Percentiles rank a stretch among this genome's conserved stretches.
These are phyloP conservation scores for Styela clava DNA, from an alignment of 23 tunicate species.

Conservation along the genomic window DNA sequence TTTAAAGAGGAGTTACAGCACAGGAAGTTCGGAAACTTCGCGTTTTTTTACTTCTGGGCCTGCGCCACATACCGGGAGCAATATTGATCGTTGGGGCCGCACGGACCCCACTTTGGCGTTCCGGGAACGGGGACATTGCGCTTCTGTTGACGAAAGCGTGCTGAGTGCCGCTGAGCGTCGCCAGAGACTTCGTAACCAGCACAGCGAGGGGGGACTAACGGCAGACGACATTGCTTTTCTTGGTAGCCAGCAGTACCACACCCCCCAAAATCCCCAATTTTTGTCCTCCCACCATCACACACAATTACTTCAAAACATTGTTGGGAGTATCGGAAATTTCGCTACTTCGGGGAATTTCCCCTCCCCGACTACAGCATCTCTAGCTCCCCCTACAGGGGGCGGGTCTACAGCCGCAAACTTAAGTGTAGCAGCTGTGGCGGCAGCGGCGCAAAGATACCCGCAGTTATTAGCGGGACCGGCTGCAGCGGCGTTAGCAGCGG, in stretches of 20 bases:
- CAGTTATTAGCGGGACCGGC: constrained; percentile 70
- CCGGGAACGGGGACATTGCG: constrained; percentile 51
- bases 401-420: constrained; percentile 51
- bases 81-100: constrained; percentile 27
- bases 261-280: constrained; percentile 42
- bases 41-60: neutral
- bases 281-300: constrained; percentile 51
- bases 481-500: constrained; percentile 65
- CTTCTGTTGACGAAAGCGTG: constrained; percentile 59
- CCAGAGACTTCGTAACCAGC: constrained; percentile 28
- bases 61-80: constrained; percentile 10
- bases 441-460: constrained; percentile 86
- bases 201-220: neutral
- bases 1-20: constrained; percentile 66
- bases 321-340: constrained; percentile 54
- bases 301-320: constrained; percentile 75
- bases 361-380: constrained; percentile 31
- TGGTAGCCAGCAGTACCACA: constrained; percentile 15
- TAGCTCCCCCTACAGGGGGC: constrained; percentile 22
- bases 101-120: constrained; percentile 23
- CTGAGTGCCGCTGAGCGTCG: constrained; percentile 46
- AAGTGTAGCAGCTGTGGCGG: constrained; percentile 93
- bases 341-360: constrained; percentile 34
- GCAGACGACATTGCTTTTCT: constrained; percentile 50
- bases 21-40: constrained; percentile 42